Conservation (phyloP, 2,797 vertebrate genomes). For the Bothrops alternatus region DNA sequence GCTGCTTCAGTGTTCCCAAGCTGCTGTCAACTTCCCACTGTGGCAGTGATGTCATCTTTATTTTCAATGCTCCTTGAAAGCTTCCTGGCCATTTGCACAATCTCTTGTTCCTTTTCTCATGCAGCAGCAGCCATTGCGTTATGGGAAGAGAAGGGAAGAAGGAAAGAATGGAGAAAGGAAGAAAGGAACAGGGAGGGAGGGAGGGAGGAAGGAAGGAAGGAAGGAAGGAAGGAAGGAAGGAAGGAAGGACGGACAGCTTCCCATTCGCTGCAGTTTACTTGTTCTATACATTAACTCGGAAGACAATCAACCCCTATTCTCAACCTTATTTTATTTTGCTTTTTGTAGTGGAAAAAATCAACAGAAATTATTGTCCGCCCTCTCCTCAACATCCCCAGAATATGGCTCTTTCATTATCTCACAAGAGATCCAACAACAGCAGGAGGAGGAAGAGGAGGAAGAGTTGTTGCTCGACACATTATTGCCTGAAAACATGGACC, state of each 20-base stretch:
- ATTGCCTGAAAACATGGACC: conserved; percentile 70
- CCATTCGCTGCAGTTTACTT: background rate
- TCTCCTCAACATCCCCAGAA: background rate
- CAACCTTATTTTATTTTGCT: conserved; percentile 10
- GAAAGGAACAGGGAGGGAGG: background rate
- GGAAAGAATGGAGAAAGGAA: background rate
- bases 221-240: no score
- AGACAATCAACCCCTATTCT: conserved; percentile 13
- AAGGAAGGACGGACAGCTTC: background rate
- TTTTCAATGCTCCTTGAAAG: background rate
- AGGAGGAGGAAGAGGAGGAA: conserved; percentile 63
- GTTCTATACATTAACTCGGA: background rate
- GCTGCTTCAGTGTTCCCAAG: background rate
- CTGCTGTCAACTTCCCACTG: background rate
- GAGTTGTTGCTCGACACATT: conserved; percentile 68
- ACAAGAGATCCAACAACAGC: conserved; percentile 42
- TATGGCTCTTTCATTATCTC: conserved; percentile 27
- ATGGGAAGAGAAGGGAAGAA: background rate
- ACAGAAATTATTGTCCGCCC: conserved; percentile 22
- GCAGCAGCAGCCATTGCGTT: background rate
- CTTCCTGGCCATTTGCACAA: background rate
- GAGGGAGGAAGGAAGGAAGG: no score
- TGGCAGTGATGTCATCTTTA: background rate
- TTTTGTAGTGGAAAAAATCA: conserved; percentile 46
- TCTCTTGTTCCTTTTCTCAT: background rate